Base-by-base conservation (phyloP, 2,113 vertebrate genomes). In the Phodopus roborovskii region DNA sequence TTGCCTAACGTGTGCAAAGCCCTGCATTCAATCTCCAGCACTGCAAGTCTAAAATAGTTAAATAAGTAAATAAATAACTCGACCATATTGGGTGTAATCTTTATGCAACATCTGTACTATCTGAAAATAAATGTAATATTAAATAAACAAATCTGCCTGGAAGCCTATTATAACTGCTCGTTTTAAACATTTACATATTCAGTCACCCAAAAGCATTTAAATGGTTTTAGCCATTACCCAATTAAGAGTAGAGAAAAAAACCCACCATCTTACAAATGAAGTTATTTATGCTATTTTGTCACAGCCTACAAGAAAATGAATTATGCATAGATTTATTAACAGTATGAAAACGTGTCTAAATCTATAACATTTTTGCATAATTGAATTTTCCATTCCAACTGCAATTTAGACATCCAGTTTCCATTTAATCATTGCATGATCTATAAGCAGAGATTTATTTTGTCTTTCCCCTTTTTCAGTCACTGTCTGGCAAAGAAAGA, bases 301-400 rank as follows among this genome's bases (percentile, higher is more conserved):
- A 92, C 81, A 93, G 96, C 87, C 97, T 95, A 97, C 94, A 97
- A 97, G 96, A 94, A 97, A 97, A 97, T 97, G 92, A 97, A 97
- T 98, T 97, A 97, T 98, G 97, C 93, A 96, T 94, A 95, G 88
- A 94, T 97, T 96, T 97, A 97, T 97, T 97, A 97, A 82, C 93
- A 95, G 90, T 77, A 95, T 86, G 95, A 96, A 97, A 98, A 96
- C 39, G 66, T 96, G 97, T 97, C 93, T 92, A 94, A 97, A 94
- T 95, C 90, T 95, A 50, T 92, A 97, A 92, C 75, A 90, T 64
- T 97, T 95, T 93, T 94, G 81, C 86, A 91, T 96, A 95, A 98
- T 96, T 96, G 94, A 97, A 98, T 96, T 97, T 97, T 77, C 71
- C 88, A 93, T 94, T 96, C 92, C 90, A 92, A 92, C 66, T 92